Base-by-base conservation (phyloP, 2,113 vertebrate species). In the Meriones unguiculatus region DNA sequence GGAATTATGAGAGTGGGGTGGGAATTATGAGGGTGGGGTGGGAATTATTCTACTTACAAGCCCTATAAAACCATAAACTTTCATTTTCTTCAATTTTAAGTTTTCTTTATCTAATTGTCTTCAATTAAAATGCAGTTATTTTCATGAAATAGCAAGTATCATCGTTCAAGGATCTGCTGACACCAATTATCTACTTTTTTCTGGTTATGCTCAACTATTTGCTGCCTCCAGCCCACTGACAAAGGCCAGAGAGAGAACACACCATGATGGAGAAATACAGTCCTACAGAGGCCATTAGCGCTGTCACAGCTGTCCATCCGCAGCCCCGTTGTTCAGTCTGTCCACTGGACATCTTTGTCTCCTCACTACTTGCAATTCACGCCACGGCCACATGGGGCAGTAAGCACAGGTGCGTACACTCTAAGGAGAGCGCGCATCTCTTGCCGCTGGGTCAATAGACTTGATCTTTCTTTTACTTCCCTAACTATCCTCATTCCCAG, bases 81-180 rank as follows among this genome's bases (percentile, higher is more conserved):
- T 52, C 30, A 8, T 77, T 89, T 87, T 92, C 59, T 64, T 38
- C 35, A 28, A 87, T 95, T 85, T 70, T 57, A 52, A 11, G 1
- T 88, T 82, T 90, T 50, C 46, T 50, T 65, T 65, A 46, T 97
- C 38, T 62, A 77, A n/a, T 89, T 38, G 18, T 67, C 87, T 62
- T 35, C 65, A 87, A 69, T 92, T 88, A 62, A 90, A 92, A 96
- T 54, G 92, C 18, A 97, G 89, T 62, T 62, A 75, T 22, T 46
- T 38, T 86, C 30, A 24, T 52, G 30, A 52, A 13, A 52, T 20
- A 35, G 8, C 3, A 10, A 86, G 30, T 3, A 35, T 54, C 12
- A 22, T 30, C 30, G 25, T 41, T 8, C 11, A 2, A 38, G 35
- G 9, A 11, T 30, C 25, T 92, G 65, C 20, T 70, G 81, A 86